These are phyloP conservation scores for Dicrurus megarhynchus DNA, from an alignment of 2,113 vertebrate species.

Conservation along the genomic window DNA sequence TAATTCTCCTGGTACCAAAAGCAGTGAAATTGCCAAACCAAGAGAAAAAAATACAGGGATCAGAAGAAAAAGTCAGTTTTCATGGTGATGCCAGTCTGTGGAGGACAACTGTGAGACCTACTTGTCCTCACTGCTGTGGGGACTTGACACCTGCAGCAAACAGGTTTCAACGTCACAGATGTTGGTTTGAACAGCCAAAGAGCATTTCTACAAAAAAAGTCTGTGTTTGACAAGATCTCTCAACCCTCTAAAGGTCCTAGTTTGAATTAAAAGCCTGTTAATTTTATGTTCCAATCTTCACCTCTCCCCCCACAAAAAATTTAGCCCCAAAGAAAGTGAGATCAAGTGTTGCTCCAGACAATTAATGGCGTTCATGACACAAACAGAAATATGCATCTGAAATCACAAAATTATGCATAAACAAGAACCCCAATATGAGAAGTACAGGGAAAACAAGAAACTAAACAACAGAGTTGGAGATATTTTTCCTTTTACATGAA, in stretches of 20 bases:
- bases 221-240: background rate
- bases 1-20: background rate
- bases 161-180: background rate
- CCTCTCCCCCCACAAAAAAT: background rate
- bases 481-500: background rate
- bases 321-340: background rate
- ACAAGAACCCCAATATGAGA: background rate
- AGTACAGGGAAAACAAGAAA: background rate
- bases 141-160: background rate
- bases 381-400: background rate
- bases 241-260: background rate
- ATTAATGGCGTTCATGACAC: background rate
- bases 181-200: background rate
- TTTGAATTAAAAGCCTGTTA: background rate
- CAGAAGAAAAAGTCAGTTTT: background rate
- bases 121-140: rapidly evolving
- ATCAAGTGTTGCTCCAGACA: background rate
- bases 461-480: background rate
- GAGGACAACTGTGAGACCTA: background rate
- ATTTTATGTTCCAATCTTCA: background rate
- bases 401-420: background rate
- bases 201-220: background rate
- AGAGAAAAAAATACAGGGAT: background rate
- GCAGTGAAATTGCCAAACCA: background rate
- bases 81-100: background rate